These are phyloP conservation scores for Cotesia typhae DNA, from an alignment of 1,140 invertebrate genomes.

Conservation along the genomic window DNA sequence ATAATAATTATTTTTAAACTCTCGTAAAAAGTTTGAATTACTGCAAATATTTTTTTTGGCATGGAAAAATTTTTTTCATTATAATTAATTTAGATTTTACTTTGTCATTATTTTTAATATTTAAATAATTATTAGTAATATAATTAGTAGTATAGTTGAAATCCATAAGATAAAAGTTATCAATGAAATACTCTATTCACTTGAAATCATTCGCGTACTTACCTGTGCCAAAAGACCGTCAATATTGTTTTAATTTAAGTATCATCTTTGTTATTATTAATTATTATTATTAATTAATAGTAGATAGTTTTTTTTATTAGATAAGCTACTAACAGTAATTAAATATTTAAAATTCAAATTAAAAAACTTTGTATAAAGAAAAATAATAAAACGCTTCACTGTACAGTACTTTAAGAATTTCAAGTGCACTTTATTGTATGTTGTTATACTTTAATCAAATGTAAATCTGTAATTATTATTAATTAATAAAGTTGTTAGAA, in stretches of 20 bases:
- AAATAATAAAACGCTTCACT: neutral
- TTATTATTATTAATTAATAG: slow-evolving; percentile 1
- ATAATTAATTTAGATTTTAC: too few relatives aligned
- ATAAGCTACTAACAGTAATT: neutral
- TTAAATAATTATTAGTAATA: too few relatives aligned
- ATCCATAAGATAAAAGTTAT: neutral
- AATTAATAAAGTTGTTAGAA: neutral
- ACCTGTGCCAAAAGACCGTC: slow-evolving; percentile 28
- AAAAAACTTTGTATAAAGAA: slow-evolving; percentile 7
- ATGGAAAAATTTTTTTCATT: too few relatives aligned
- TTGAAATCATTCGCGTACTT: slow-evolving; percentile 50
- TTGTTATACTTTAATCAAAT: too few relatives aligned
- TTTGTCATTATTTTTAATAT: too few relatives aligned
- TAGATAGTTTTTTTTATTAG: neutral
- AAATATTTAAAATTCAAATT: neutral
- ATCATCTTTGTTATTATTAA: neutral
- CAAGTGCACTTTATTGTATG: too few relatives aligned
- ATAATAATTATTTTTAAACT: neutral
- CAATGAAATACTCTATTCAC: neutral
- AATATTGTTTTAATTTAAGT: slow-evolving; percentile 5
- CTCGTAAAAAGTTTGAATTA: neutral
- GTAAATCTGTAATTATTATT: neutral
- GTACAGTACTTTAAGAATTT: neutral
- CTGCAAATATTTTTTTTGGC: too few relatives aligned
- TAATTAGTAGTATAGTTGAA: neutral